phyloP scores from a whole-genome alignment of 2,888 invertebrate genomes.

The Amphipoea oculea region DNA sequence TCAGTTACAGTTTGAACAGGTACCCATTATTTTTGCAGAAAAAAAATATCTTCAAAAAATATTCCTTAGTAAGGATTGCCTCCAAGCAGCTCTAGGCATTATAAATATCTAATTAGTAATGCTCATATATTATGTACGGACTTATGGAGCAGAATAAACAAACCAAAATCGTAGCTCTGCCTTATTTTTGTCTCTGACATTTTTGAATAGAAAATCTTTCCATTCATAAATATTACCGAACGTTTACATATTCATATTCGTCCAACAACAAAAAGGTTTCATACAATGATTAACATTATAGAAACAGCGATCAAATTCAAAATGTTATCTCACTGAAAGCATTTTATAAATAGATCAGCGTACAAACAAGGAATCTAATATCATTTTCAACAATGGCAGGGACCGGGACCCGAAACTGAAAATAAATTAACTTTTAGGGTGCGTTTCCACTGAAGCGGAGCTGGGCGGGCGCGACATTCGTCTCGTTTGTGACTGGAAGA shows the following conservation, averaged over 20 bases:
- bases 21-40: neutral
- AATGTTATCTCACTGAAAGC: neutral
- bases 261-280: neutral
- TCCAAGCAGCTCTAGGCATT: neutral
- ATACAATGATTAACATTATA: neutral
- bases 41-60: neutral
- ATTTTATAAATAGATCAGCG: neutral
- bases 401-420: neutral
- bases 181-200: neutral
- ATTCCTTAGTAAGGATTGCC: neutral
- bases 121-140: neutral
- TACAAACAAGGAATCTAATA: conserved; percentile 3
- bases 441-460: no score
- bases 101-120: neutral
- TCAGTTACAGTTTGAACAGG: neutral
- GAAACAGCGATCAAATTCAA: neutral
- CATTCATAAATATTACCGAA: neutral
- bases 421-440: neutral
- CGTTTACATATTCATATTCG: neutral
- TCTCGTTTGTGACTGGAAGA: no score
- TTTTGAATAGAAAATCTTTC: neutral
- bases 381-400: neutral
- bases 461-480: no score
- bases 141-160: neutral
- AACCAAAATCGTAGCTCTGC: neutral